Conservation (phyloP, 2,888 invertebrate species). For the Clepsis dumicolana region DNA sequence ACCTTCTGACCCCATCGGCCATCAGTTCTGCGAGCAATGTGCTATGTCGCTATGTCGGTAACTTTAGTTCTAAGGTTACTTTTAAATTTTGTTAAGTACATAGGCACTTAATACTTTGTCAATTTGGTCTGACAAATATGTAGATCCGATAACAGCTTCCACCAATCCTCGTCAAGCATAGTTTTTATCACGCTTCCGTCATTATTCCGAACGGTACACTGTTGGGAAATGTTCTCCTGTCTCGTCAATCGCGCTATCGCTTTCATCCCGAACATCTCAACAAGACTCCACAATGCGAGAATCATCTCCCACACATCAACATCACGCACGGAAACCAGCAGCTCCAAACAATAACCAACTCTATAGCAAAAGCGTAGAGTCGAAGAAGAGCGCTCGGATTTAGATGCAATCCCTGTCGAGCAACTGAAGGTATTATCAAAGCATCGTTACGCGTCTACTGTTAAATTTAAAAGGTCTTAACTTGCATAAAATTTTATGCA, state of each 20-base stretch:
- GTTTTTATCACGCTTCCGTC: background rate
- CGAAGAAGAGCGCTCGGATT: constrained; percentile 9
- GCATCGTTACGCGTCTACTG: constrained; percentile 62
- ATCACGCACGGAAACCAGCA: constrained; percentile 13
- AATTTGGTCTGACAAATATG: background rate
- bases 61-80: no score
- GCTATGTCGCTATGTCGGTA: no score
- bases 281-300: constrained; percentile 32
- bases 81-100: no score
- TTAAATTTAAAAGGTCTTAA: constrained; percentile 33
- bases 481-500: constrained; percentile 6
- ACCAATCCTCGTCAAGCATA: background rate
- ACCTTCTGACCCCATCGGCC: no score
- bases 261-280: constrained; percentile 32
- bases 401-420: constrained; percentile 64
- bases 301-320: constrained; percentile 13
- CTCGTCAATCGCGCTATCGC: constrained; percentile 25
- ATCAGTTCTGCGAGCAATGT: no score
- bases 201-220: constrained; percentile 13
- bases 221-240: constrained; percentile 21
- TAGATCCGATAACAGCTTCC: background rate
- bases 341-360: background rate
- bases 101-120: no score
- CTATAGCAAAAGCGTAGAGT: background rate
- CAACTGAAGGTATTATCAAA: constrained; percentile 64